Conservation (phyloP, 1,140 invertebrate species). For the Drosophila pandora region DNA sequence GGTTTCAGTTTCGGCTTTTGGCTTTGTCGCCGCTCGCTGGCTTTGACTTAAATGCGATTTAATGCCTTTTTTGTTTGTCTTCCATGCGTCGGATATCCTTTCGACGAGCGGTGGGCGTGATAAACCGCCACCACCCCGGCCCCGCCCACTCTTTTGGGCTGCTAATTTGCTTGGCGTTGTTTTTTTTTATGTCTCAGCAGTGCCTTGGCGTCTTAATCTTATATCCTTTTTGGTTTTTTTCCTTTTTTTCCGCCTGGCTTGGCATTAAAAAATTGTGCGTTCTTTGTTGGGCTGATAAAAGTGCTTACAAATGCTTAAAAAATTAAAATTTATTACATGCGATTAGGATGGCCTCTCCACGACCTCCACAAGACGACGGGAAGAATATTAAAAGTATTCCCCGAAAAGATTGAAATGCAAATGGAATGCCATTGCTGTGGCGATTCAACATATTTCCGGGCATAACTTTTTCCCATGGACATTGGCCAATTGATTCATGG, state of each 20-base stretch:
- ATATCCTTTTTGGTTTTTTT: conserved; percentile 65
- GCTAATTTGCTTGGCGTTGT: conserved; percentile 73
- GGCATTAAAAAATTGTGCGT: conserved; percentile 71
- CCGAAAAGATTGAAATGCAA: conserved; percentile 50
- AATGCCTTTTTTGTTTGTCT: conserved; percentile 82
- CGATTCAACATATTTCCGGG: conserved; percentile 74
- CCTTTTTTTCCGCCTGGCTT: conserved; percentile 61
- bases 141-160: conserved; percentile 11
- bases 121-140: conserved; percentile 58
- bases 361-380: neutral
- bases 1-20: conserved; percentile 28
- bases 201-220: conserved; percentile 72
- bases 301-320: conserved; percentile 82
- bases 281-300: conserved; percentile 80
- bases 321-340: conserved; percentile 83
- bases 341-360: conserved; percentile 48
- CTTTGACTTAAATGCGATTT: conserved; percentile 81
- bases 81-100: conserved; percentile 79
- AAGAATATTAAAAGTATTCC: neutral
- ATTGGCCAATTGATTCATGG: conserved; percentile 79
- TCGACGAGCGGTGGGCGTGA: conserved; percentile 72
- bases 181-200: conserved; percentile 71
- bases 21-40: conserved; percentile 40
- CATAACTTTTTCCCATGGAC: conserved; percentile 59
- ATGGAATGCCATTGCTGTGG: conserved; percentile 70